A percentile compares a stretch with the other conserved stretches of the same genome.
phyloP scores from a whole-genome alignment of 1,140 invertebrate genomes.

The Temnothorax curvispinosus region DNA sequence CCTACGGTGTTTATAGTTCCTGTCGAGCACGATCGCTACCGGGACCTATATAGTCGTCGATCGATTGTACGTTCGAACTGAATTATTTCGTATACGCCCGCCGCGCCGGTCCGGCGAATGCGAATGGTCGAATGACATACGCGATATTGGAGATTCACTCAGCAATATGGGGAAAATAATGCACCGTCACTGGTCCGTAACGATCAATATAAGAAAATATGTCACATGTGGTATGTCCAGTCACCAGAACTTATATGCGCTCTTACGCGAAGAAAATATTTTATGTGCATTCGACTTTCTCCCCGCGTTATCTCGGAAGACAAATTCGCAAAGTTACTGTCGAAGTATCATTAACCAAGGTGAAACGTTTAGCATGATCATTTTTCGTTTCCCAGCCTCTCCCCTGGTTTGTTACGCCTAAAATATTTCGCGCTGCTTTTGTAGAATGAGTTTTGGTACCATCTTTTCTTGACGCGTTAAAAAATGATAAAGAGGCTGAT shows the following conservation, averaged over 20 bases:
- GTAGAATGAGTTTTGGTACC: background rate
- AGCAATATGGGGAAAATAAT: conserved; percentile 7
- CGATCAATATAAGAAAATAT: conserved; percentile 7
- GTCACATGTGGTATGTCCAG: background rate
- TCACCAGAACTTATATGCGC: background rate
- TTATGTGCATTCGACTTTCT: background rate
- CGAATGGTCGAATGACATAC: conserved; percentile 25
- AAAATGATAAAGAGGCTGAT: background rate
- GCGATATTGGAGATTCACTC: background rate
- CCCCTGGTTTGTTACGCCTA: background rate
- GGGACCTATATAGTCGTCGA: conserved; percentile 15
- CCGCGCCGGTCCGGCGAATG: background rate
- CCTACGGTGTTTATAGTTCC: background rate
- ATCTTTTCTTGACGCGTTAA: conserved; percentile 16
- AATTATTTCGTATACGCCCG: conserved; percentile 45
- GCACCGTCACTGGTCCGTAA: background rate
- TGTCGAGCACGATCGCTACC: conserved; percentile 6
- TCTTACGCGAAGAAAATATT: background rate
- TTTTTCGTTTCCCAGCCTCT: background rate
- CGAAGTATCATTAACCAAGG: conserved; percentile 24
- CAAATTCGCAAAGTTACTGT: conserved; percentile 11
- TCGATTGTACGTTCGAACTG: conserved; percentile 47
- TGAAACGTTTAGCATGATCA: background rate
- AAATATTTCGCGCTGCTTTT: background rate
- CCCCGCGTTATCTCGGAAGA: background rate